Conservation (phyloP, 2,888 invertebrate species). For the Dryadula phaetusa region DNA sequence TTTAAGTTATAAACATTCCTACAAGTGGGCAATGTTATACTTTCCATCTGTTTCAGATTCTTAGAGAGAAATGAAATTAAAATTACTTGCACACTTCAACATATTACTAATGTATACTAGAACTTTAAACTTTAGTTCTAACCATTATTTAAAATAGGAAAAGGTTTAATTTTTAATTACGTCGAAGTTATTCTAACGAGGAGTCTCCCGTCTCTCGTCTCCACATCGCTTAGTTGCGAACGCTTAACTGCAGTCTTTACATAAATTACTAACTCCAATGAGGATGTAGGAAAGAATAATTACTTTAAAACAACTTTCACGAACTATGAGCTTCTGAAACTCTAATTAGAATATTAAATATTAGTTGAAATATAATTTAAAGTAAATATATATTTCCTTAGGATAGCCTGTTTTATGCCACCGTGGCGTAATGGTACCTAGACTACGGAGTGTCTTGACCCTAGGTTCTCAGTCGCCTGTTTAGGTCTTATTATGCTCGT, state of each 20-base stretch:
- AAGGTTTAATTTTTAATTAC: slow-evolving; percentile 26
- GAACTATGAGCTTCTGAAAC: slow-evolving; percentile 11
- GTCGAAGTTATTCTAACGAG: slow-evolving; percentile 26
- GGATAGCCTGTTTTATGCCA: too few species aligned
- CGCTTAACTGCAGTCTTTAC: slow-evolving; percentile 30
- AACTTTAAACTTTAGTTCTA: neutral
- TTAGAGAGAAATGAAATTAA: too few species aligned
- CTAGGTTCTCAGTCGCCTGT: too few species aligned
- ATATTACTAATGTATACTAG: too few species aligned
- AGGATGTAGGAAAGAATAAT: slow-evolving; percentile 27
- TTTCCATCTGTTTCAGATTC: too few species aligned
- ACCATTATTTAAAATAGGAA: slow-evolving; percentile 24
- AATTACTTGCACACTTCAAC: too few species aligned
- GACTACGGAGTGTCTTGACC: too few species aligned
- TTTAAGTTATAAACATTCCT: too few species aligned
- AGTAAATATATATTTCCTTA: neutral
- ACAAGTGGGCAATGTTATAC: too few species aligned
- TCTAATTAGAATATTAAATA: slow-evolving; percentile 14
- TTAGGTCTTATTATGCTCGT: too few species aligned
- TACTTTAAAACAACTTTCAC: slow-evolving; percentile 21
- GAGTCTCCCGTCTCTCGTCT: slow-evolving; percentile 17
- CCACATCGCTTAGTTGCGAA: slow-evolving; percentile 26
- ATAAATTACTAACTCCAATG: slow-evolving; percentile 27
- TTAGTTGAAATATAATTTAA: neutral
- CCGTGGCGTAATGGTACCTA: too few species aligned